Evolutionary conservation across 2,888 invertebrate genomes (phyloP), one percentile per base, ranked within the genome.

Genomic region (Dichetophora obliterata): DNA sequence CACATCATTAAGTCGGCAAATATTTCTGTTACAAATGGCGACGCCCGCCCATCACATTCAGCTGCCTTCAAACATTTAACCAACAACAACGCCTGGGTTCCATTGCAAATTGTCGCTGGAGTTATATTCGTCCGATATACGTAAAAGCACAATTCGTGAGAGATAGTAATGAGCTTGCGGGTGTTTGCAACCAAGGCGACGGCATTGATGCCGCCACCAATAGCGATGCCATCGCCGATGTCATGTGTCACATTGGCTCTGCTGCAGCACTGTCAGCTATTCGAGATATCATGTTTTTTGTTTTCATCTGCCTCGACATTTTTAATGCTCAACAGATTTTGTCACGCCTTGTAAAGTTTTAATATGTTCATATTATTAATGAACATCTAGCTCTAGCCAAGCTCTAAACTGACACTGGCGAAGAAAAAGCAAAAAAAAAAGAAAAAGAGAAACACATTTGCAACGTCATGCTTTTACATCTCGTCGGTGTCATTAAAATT

Each of bases 361-460:
- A 73, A 73, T 63, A 52, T 27, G 50, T 73, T 63, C 19, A 27
- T 50, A 63, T 73, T 50, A 63, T 73, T 27, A 63, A 73, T 31
- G 37, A 63, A 50, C 43, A 48, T 8, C 24, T 48, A 61, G 34
- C n/a, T 37, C 59, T 19, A 52, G 16, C 31, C 34, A 11, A 48
- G 31, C 22, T 8, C 22, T n/a, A 68, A 68, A 48, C 19, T 68
- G 27, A 63, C 14, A 34, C 63, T 27, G 34, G 34, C 22, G 5
- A 5, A 27, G 5, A 31, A 61, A 11, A 14, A 11, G 34, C 9
- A 27, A 16, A 27, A 9, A 31, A 27, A 11, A 14, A 43, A 8
- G 8, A 37, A 8, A 37, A 37, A 37, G 8, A 6, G 8, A 37
- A 37, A 37, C 43, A 14, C 43, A 14, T 43, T 43, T 43, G 37